Conservation (phyloP, 2,113 vertebrate genomes). For the Cepphus grylle region DNA sequence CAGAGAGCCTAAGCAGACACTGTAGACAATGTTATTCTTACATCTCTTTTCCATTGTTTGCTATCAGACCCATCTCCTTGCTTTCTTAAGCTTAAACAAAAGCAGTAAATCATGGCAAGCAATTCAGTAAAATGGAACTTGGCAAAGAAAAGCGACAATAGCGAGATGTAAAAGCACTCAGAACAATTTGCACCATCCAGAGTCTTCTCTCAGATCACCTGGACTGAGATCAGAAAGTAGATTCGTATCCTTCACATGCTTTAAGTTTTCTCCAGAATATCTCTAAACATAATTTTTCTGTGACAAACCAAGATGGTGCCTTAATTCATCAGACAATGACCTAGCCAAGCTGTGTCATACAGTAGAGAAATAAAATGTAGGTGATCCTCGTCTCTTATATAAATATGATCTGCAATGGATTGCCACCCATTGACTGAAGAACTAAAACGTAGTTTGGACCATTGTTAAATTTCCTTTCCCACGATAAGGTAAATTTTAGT, state of each 20-base stretch:
- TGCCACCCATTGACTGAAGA: neutral
- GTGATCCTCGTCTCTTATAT: neutral
- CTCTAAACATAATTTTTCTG: neutral
- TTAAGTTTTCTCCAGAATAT: neutral
- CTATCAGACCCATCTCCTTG: neutral
- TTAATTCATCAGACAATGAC: neutral
- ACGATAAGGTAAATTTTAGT: neutral
- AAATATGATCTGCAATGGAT: neutral
- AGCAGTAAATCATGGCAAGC: neutral
- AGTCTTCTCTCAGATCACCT: neutral
- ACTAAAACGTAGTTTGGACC: neutral
- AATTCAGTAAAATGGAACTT: neutral
- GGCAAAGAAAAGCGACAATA: neutral
- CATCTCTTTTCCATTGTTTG: neutral
- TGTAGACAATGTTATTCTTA: neutral
- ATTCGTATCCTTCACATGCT: neutral
- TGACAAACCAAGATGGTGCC: neutral
- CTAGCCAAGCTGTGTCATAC: neutral
- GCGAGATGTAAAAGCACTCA: neutral
- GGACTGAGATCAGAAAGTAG: neutral
- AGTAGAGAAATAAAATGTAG: neutral
- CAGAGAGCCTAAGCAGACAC: neutral
- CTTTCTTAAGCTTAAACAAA: neutral
- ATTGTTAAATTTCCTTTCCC: neutral
- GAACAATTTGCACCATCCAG: neutral